Base-by-base conservation (phyloP, 53 echinoderm and acorn worm species). In the Paracentrotus lividus region DNA sequence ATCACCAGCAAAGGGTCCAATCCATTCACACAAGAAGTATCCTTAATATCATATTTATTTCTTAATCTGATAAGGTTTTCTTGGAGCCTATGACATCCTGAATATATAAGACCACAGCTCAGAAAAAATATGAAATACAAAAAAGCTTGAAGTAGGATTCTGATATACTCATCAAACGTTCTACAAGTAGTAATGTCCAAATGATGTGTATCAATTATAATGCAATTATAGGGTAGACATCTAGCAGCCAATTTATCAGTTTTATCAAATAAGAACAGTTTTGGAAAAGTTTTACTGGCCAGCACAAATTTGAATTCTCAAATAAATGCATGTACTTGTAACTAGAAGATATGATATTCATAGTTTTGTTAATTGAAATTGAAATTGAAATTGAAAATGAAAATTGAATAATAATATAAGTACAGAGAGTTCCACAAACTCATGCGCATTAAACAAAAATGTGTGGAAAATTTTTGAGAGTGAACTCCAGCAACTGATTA, bases 1-100 rank as follows among this genome's bases (percentile, higher is more conserved):
- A n/a, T 24, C 13, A 47, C 44, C 20, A 78, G 45, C 81, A 1
- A 43, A 45, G n/a, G 14, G 81, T 26, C n/a, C 26, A 81, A 45
- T 81, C 27, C 21, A 81, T n/a, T 81, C 44, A 81, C 81, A 81
- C 49, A 45, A 81, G 81, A 81, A 81, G n/a, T n/a, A n/a, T n/a
- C n/a, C n/a, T n/a, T n/a, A n/a, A n/a, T n/a, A n/a, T n/a, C n/a
- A n/a, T n/a, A 81, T 49, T 14, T 81, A 5, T 40, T 81, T 5
- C 44, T 45, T 81, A 47, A 81, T 81, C 81, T 81, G 81, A 47
- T 47, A 81, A 45, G 42, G 47, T 81, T 45, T 81, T 47, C 81
- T 26, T 15, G 81, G 81, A 81, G 81, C 81, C 81, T 47, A 8
- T 47, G n/a, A 81, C 47, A 81, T 81, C 81, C 81, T 81, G 27